Percentiles rank a stretch among this genome's conserved stretches.
Conservation (phyloP, 92 coral and sea anemone species). For the Porites rus region DNA sequence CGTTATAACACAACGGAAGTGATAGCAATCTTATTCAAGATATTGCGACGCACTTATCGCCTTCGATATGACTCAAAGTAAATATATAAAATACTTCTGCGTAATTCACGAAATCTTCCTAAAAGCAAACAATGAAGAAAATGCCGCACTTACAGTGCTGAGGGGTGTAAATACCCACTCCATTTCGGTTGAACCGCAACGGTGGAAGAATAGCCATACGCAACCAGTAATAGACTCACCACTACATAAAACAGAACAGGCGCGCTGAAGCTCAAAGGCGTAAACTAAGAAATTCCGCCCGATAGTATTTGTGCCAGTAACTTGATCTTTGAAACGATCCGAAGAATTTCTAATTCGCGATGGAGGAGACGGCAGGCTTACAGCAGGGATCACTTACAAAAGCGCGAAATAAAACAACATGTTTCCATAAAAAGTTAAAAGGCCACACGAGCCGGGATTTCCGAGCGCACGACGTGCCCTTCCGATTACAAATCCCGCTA, state of each 20-base stretch:
- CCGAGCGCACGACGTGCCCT: background rate
- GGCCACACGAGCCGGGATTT: background rate
- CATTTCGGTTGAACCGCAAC: constrained; percentile 21
- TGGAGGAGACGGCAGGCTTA: background rate
- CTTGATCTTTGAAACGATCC: constrained; percentile 41
- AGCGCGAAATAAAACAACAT: constrained; percentile 11
- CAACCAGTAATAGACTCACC: constrained; percentile 21
- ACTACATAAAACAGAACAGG: background rate
- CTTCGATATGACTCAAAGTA: constrained; percentile 9
- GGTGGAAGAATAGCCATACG: constrained; percentile 40
- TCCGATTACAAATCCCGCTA: constrained; percentile 3
- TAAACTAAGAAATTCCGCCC: constrained; percentile 7
- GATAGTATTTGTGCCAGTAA: background rate
- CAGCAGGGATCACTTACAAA: background rate
- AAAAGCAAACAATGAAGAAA: constrained; percentile 14
- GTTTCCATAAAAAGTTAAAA: constrained; percentile 32
- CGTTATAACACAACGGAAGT: background rate
- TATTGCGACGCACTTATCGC: background rate
- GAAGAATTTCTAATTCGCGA: constrained; percentile 35
- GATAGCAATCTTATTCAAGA: constrained; percentile 25
- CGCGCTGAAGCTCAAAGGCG: background rate
- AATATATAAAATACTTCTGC: constrained; percentile 21
- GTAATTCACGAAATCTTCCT: background rate
- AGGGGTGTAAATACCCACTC: background rate
- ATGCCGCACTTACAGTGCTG: constrained; percentile 12